phyloP scores from a whole-genome alignment of 2,113 vertebrate genomes.

The Pandion haliaetus region DNA sequence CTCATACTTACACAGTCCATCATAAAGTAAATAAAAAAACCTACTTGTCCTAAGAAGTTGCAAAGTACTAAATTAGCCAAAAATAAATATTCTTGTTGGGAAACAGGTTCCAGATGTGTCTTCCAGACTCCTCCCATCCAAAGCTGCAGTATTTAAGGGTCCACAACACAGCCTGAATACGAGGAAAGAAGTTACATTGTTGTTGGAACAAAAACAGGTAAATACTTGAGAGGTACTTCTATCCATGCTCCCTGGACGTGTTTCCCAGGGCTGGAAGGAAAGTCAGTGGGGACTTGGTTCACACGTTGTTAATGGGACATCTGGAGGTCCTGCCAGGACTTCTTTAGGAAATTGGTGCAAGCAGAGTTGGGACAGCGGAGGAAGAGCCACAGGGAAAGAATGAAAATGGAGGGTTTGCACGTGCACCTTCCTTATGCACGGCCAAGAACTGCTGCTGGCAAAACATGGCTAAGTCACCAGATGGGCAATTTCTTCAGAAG shows the following conservation, averaged over 20 bases:
- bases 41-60: not conserved
- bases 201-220: not conserved
- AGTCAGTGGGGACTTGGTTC: not conserved
- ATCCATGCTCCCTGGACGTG: accelerated
- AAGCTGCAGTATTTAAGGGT: not conserved
- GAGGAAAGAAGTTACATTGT: not conserved
- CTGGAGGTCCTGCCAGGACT: not conserved
- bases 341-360: not conserved
- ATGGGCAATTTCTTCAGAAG: not conserved
- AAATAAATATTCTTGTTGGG: not conserved
- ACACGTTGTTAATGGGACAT: not conserved
- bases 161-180: not conserved
- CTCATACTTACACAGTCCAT: not conserved
- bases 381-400: not conserved
- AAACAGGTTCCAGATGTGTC: not conserved
- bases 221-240: not conserved
- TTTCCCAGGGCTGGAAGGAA: not conserved
- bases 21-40: not conserved
- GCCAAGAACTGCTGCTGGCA: not conserved
- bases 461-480: not conserved
- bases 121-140: not conserved
- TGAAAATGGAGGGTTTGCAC: not conserved
- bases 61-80: not conserved
- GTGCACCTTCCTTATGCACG: not conserved
- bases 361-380: not conserved